Evolutionary conservation across 2,797 vertebrate genomes (phyloP).

Genomic region (Siniperca obscura): DNA sequence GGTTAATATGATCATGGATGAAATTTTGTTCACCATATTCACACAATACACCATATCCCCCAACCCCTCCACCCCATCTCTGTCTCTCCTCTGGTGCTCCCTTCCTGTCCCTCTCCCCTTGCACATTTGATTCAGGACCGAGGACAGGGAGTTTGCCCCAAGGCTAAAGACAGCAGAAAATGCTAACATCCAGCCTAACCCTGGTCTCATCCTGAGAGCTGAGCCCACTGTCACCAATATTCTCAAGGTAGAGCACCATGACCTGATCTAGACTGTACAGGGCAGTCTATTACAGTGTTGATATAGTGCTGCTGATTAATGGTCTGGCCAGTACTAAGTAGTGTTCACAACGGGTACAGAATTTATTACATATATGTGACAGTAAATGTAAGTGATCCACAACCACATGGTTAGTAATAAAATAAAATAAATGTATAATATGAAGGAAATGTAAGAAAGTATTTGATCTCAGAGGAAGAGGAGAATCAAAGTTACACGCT

Average conservation of each 20-base stretch:
- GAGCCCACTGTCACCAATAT: slow-evolving; percentile 99
- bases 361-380: too few species aligned
- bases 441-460: not conserved
- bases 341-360: not conserved
- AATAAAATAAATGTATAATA: not conserved
- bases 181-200: slow-evolving; percentile 97
- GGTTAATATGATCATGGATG: not conserved
- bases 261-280: not conserved
- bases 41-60: slow-evolving; percentile 21
- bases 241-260: slow-evolving; percentile 87
- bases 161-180: slow-evolving; percentile 94
- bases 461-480: not conserved
- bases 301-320: not conserved
- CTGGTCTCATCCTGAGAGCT: slow-evolving; percentile 94
- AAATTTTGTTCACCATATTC: slow-evolving; percentile 32
- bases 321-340: not conserved
- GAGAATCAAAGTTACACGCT: not conserved
- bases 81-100: slow-evolving; percentile 1
- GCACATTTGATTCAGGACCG: slow-evolving; percentile 82
- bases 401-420: too few species aligned
- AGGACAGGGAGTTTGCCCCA: slow-evolving; percentile 92
- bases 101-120: slow-evolving; percentile 42
- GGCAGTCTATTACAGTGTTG: not conserved
- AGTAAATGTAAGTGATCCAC: not conserved
- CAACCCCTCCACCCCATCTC: not conserved